Evolutionary conservation across 2,888 invertebrate species (phyloP).

Genomic region (Iphiclides podalirius): DNA sequence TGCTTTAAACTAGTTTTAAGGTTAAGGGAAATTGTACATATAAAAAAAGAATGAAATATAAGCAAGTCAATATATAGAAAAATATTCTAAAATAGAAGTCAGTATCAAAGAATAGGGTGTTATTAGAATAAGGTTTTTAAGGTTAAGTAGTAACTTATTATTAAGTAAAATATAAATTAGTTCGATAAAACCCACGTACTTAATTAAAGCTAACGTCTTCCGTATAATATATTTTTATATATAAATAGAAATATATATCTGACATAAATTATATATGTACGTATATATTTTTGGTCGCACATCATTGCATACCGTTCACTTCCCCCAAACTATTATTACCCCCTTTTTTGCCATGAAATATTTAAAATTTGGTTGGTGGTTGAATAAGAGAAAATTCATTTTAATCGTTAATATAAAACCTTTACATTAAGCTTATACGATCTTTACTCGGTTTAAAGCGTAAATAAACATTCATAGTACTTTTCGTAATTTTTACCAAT

Average conservation of each 20-base stretch:
- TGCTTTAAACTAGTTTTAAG: too few relatives aligned
- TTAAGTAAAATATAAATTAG: neutral
- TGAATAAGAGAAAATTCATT: too few relatives aligned
- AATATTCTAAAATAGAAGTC: neutral
- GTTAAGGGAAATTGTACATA: too few relatives aligned
- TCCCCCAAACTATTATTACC: too few relatives aligned
- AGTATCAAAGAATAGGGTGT: neutral
- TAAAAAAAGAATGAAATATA: too few relatives aligned
- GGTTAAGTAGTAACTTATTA: neutral
- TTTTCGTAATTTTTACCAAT: too few relatives aligned
- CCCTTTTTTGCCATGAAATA: too few relatives aligned
- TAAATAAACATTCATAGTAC: too few relatives aligned
- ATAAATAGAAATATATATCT: neutral
- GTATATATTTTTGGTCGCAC: neutral
- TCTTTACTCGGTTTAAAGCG: too few relatives aligned
- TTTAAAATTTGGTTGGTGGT: too few relatives aligned
- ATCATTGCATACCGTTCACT: neutral
- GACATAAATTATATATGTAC: neutral
- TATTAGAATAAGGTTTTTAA: neutral
- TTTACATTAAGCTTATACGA: too few relatives aligned
- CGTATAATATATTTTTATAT: constrained; percentile 5
- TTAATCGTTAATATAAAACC: neutral
- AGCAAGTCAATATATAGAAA: neutral
- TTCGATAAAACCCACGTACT: too few relatives aligned
- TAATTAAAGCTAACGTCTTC: constrained; percentile 22